phyloP scores from a whole-genome alignment of 2,888 invertebrate species.

The Cryptus armator region DNA sequence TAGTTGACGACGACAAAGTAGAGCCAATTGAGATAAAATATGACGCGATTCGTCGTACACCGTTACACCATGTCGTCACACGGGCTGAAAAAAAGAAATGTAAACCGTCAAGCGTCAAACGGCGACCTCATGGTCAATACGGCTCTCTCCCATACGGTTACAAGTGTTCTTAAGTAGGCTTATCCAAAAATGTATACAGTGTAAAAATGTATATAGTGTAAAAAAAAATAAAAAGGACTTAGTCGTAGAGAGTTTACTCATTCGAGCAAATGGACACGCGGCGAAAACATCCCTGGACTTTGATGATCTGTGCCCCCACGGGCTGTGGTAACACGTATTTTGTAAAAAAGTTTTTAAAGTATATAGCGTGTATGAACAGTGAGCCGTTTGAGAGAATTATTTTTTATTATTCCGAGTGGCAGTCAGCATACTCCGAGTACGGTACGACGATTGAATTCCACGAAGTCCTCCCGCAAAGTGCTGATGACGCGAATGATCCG shows the following conservation, averaged over 20 bases:
- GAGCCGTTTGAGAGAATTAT: background rate
- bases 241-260: too few species aligned
- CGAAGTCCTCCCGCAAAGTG: too few species aligned
- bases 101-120: conserved; percentile 27
- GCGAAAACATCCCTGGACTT: conserved; percentile 6
- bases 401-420: too few species aligned
- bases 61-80: conserved; percentile 44
- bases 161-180: too few species aligned
- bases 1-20: conserved; percentile 1
- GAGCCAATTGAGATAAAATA: conserved; percentile 22
- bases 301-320: conserved; percentile 27
- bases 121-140: conserved; percentile 31
- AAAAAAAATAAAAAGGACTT: too few species aligned
- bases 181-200: too few species aligned
- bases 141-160: conserved; percentile 19
- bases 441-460: too few species aligned
- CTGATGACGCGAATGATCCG: too few species aligned
- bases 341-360: conserved; percentile 27
- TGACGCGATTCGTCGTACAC: conserved; percentile 23
- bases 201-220: too few species aligned
- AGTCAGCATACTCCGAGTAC: too few species aligned
- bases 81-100: conserved; percentile 30
- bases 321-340: conserved; percentile 38
- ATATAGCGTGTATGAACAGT: background rate
- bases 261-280: too few species aligned